Evolutionary conservation across 2,888 invertebrate genomes (phyloP), one percentile per base, ranked within the genome.

Genomic region (Pammene fasciana): DNA sequence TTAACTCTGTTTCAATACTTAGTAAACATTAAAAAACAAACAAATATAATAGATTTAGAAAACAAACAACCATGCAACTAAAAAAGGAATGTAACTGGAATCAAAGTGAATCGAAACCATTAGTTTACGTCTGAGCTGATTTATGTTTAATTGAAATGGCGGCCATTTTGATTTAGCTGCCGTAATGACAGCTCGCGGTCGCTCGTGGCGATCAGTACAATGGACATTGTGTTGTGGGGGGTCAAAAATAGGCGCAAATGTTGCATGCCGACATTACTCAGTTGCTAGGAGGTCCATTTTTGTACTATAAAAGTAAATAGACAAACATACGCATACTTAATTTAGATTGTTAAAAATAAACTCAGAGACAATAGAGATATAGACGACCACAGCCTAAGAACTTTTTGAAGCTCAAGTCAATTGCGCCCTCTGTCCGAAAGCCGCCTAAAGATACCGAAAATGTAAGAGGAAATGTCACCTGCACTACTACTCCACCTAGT

Each of bases 71-170:
- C 13, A 61, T 18, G 50, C 48, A 16, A 13, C 14, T 16, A 50
- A 61, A 62, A 62, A 62, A 62, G 38, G 16, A 18, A 62, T 55
- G 64, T 45, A 54, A 46, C 61, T 50, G 54, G 55, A 65, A 65
- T 65, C 55, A 65, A 50, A 62, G 50, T 50, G 62, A 52, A 62
- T 62, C 62, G 62, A 62, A 62, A 62, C 62, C 62, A 62, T 62
- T 62, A 50, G 62, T 62, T 62, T 62, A 26, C 18, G 62, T 50
- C 62, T 8, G 26, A 11, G 8, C 13, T 83, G 90, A 92, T 92
- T 91, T 92, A 92, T 90, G 89, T 87, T 85, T 91, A 92, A 92
- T 92, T 91, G 91, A 91, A 90, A 87, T 87, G 79, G 84, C 88
- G 87, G 81, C 79, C 79, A 79, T 77, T 70, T 74, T 88, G 90